Percentiles rank a stretch among this genome's conserved stretches.
Evolutionary conservation across 2,797 vertebrate genomes (phyloP).

Genomic region (Linurgus olivaceus): DNA sequence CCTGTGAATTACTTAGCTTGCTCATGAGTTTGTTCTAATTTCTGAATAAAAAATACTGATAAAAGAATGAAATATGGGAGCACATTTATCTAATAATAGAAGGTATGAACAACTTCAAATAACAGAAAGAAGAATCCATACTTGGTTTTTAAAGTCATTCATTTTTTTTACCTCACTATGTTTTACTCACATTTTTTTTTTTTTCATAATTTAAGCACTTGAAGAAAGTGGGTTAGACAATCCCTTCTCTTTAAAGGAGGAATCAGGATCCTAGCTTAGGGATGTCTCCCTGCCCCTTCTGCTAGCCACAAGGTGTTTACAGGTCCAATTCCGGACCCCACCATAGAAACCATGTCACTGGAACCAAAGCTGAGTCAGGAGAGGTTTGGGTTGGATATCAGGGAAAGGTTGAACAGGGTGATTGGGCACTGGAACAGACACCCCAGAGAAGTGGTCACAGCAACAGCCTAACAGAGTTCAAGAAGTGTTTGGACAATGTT

Average conservation of each 20-base stretch:
- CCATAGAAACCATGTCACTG: neutral
- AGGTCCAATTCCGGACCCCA: neutral
- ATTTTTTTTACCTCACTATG: neutral
- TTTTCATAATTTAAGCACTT: neutral
- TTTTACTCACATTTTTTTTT: neutral
- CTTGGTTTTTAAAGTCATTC: neutral
- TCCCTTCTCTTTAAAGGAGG: neutral
- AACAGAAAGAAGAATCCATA: neutral
- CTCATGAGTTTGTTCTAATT: neutral
- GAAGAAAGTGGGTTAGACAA: neutral
- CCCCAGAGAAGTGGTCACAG: neutral
- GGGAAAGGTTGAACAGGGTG: neutral
- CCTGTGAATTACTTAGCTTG: neutral
- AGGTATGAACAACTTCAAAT: neutral
- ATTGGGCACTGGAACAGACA: neutral
- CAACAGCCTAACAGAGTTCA: neutral
- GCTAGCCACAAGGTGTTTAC: neutral
- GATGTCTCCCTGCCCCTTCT: neutral
- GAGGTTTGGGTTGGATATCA: rapidly evolving
- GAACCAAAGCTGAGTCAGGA: neutral
- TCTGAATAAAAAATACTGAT: neutral
- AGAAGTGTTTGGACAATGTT: neutral
- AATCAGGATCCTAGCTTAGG: neutral
- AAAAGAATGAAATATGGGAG: neutral
- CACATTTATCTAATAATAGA: neutral